Percentiles rank a stretch among this genome's conserved stretches.
Evolutionary conservation across 1,140 invertebrate species (phyloP).

Genomic region (Agrypnia vestita): DNA sequence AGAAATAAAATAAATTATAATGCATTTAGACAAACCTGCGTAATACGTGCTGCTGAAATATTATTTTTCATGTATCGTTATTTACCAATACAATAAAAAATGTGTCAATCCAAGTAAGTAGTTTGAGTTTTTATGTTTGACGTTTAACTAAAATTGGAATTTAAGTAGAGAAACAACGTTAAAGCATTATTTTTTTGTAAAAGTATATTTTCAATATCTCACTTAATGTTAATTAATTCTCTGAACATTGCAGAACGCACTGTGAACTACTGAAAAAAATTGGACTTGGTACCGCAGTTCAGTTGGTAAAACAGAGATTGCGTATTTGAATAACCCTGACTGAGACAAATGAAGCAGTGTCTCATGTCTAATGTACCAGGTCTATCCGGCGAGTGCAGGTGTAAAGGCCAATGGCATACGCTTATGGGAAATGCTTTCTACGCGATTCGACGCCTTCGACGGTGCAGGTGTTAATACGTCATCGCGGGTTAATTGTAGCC

Average conservation of each 20-base stretch:
- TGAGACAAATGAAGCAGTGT: constrained; percentile 27
- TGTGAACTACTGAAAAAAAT: neutral
- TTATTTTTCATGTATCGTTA: too few relatives aligned
- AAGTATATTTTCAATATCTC: neutral
- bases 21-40: too few relatives aligned
- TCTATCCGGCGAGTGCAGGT: constrained; percentile 16
- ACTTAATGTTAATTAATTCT: neutral
- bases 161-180: too few relatives aligned
- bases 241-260: neutral
- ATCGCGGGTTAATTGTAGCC: constrained; percentile 45
- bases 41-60: too few relatives aligned
- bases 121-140: too few relatives aligned
- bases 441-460: constrained; percentile 8
- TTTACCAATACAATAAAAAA: too few relatives aligned
- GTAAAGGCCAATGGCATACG: constrained; percentile 12
- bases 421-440: constrained; percentile 42
- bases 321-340: constrained; percentile 14
- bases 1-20: too few relatives aligned
- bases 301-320: neutral
- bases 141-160: too few relatives aligned
- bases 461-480: constrained; percentile 44
- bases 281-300: neutral
- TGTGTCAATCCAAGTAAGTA: too few relatives aligned
- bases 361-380: constrained; percentile 16
- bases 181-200: neutral